Percentiles rank a stretch among this genome's conserved stretches.
These are phyloP conservation scores for Ptychobarbus kaznakovi DNA, from an alignment of 2,797 vertebrate genomes.

Conservation along the genomic window DNA sequence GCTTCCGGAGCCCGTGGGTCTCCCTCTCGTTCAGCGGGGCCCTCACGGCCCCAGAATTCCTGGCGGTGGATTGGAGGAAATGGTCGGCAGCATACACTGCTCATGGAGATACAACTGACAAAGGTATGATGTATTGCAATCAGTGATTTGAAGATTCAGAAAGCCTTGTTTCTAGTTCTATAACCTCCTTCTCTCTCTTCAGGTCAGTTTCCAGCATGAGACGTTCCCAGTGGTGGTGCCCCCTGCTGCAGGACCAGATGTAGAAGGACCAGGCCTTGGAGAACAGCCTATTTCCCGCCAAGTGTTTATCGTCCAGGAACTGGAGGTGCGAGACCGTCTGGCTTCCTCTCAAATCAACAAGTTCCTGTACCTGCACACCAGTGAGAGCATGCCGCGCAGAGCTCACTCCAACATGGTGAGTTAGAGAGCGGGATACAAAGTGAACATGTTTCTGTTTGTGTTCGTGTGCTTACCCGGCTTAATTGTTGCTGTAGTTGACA, in stretches of 20 bases:
- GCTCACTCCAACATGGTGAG: slow-evolving; percentile 93
- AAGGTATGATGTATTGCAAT: slow-evolving; percentile 85
- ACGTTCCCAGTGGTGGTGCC: slow-evolving; percentile 69
- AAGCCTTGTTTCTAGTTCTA: not conserved
- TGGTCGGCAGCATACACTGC: slow-evolving; percentile 84
- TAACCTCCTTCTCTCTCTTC: not conserved
- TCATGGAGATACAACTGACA: slow-evolving; percentile 94
- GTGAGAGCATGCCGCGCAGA: slow-evolving; percentile 90
- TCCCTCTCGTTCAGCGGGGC: slow-evolving; percentile 81
- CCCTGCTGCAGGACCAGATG: slow-evolving; percentile 68
- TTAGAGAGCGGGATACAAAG: not conserved
- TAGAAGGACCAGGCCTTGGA: slow-evolving; percentile 67
- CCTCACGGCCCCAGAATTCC: slow-evolving; percentile 88
- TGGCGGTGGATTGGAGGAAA: slow-evolving; percentile 89
- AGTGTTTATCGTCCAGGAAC: slow-evolving; percentile 92
- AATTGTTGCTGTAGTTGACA: slow-evolving; percentile 79
- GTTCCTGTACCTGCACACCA: slow-evolving; percentile 93
- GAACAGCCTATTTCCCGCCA: slow-evolving; percentile 89
- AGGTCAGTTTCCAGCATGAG: slow-evolving; percentile 95
- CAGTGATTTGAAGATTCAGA: not conserved
- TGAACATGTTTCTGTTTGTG: not conserved
- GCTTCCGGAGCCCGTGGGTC: slow-evolving; percentile 79
- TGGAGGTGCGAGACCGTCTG: slow-evolving; percentile 89
- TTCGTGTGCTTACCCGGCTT: slow-evolving; percentile 34
- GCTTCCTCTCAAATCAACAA: slow-evolving; percentile 93